Conservation (phyloP, 2,113 vertebrate genomes). For the Oncorhynchus masou region DNA sequence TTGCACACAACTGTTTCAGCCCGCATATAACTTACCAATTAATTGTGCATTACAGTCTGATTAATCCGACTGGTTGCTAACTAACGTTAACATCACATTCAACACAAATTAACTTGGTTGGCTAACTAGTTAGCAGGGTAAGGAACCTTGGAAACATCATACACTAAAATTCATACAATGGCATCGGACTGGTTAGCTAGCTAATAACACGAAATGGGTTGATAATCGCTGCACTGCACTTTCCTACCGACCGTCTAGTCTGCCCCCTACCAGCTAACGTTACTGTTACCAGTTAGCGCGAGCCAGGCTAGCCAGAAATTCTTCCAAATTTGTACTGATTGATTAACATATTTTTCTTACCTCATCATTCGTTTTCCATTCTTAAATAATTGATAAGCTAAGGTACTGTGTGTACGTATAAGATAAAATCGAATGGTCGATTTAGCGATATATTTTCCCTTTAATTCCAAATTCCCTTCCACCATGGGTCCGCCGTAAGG, state of each 20-base stretch:
- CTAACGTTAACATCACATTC: too few species aligned
- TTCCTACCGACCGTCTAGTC: not conserved
- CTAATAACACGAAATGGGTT: not conserved
- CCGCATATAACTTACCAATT: too few species aligned
- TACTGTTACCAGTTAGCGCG: not conserved
- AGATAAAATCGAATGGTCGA: not conserved
- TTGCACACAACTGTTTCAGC: too few species aligned
- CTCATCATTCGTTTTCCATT: constrained; percentile 57
- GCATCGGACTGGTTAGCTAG: not conserved
- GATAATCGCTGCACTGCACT: not conserved
- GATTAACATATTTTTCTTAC: constrained; percentile 36
- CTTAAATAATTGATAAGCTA: not conserved
- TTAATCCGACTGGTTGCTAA: too few species aligned
- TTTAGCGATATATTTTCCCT: not conserved
- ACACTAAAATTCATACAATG: not conserved
- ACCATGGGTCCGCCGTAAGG: constrained; percentile 74
- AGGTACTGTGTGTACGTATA: not conserved
- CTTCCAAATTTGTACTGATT: not conserved
- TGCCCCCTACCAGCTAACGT: not conserved
- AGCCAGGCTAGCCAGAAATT: not conserved
- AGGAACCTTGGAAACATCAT: not conserved
- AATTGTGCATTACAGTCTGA: too few species aligned
- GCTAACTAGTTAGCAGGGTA: too few species aligned
- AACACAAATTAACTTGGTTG: too few species aligned
- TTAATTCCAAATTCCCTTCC: constrained; percentile 36